Evolutionary conservation across 1,140 invertebrate species (phyloP).

Genomic region (Atopsyche davidsoni): DNA sequence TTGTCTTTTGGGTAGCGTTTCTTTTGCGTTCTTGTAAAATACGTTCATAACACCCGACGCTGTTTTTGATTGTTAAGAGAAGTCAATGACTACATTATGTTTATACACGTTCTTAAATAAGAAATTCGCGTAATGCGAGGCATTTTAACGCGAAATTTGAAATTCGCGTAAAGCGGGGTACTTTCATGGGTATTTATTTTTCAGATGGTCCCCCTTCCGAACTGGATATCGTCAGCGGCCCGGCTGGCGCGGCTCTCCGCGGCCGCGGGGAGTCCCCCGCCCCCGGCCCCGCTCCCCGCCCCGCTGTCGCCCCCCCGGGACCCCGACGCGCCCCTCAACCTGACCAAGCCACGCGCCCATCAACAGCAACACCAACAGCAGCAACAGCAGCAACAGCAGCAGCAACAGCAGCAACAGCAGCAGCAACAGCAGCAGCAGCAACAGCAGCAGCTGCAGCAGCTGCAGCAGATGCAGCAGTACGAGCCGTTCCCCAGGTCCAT

Average conservation of each 20-base stretch:
- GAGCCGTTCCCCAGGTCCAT: constrained; percentile 34
- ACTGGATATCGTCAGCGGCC: constrained; percentile 5
- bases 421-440: constrained; percentile 21
- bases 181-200: too few species aligned
- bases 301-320: constrained; percentile 48
- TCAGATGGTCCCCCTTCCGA: constrained; percentile 18
- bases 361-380: constrained; percentile 33
- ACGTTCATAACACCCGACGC: too few species aligned
- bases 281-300: constrained; percentile 44
- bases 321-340: constrained; percentile 78
- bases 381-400: constrained; percentile 30
- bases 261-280: constrained; percentile 33
- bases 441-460: constrained; percentile 16
- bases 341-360: constrained; percentile 75
- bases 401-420: constrained; percentile 12
- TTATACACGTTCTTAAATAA: too few species aligned
- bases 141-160: too few species aligned
- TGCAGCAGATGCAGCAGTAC: constrained; percentile 7
- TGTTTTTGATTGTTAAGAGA: too few species aligned
- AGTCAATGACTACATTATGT: too few species aligned
- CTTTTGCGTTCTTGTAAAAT: too few species aligned
- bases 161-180: too few species aligned
- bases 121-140: too few species aligned
- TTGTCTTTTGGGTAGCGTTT: too few species aligned
- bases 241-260: constrained; percentile 2